Percentiles rank a stretch among this genome's conserved stretches.
phyloP scores from a whole-genome alignment of 2,113 vertebrate species.

The Oreotrochilus melanogaster region DNA sequence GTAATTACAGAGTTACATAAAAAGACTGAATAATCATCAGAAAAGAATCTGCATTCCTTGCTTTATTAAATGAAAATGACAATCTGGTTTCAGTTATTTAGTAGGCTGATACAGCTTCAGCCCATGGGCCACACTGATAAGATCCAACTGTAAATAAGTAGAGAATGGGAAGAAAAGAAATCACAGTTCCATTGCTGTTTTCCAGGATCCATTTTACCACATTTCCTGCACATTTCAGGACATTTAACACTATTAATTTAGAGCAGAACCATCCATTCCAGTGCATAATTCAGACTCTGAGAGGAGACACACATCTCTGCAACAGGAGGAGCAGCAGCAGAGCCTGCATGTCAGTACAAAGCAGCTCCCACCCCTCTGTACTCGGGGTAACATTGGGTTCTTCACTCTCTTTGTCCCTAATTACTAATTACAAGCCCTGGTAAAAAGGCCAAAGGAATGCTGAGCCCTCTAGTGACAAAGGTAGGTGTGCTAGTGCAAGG shows the following conservation, averaged over 20 bases:
- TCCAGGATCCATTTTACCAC: background rate
- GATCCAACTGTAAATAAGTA: background rate
- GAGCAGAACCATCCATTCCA: background rate
- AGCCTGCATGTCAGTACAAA: background rate
- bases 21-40: background rate
- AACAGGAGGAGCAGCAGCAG: background rate
- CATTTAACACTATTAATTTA: background rate
- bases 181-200: background rate
- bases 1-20: background rate
- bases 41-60: background rate
- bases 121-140: background rate
- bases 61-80: conserved; percentile 39
- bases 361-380: background rate
- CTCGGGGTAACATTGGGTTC: background rate
- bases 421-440: background rate
- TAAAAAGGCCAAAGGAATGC: background rate
- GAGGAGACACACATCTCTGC: background rate
- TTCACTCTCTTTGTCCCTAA: background rate
- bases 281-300: background rate
- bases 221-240: conserved; percentile 11
- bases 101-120: background rate
- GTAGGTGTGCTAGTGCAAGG: background rate
- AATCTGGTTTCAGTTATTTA: background rate
- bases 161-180: background rate
- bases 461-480: background rate